A percentile compares a stretch with the other conserved stretches of the same genome.
These are phyloP conservation scores for Leucophenga varia DNA, from an alignment of 1,140 invertebrate genomes.

Conservation along the genomic window DNA sequence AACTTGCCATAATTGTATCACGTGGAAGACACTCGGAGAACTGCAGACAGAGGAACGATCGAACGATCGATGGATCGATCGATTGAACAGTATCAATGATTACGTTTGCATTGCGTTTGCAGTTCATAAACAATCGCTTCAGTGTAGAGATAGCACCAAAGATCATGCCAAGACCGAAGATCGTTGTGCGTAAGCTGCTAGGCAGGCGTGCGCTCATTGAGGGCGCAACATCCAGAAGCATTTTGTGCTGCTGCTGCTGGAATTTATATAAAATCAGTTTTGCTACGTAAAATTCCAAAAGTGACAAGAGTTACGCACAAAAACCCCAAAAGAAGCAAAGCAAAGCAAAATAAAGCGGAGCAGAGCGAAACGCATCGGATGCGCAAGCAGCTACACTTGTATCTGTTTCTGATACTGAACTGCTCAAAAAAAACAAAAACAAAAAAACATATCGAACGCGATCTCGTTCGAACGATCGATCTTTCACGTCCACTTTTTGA, in stretches of 20 bases:
- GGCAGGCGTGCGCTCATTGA: conserved; percentile 9
- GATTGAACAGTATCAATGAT: not conserved
- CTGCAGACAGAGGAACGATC: not conserved
- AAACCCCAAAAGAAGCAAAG: no score
- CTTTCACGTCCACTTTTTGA: no score
- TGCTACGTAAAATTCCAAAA: not conserved
- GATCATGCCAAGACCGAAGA: no score
- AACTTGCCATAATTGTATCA: conserved; percentile 52
- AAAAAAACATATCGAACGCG: not conserved
- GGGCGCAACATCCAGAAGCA: no score
- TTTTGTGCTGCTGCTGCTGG: no score
- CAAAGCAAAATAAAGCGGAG: no score
- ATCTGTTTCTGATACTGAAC: not conserved
- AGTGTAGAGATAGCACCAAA: no score
- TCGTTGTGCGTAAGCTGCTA: conserved; percentile 38
- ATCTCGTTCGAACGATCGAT: no score
- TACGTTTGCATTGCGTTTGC: conserved; percentile 10
- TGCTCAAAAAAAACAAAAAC: not conserved
- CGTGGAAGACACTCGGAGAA: conserved; percentile 21
- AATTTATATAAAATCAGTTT: no score
- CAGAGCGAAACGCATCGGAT: no score
- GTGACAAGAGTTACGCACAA: not conserved
- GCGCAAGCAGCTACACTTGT: no score
- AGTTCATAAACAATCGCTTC: conserved; percentile 48
- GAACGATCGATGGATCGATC: conserved; percentile 3